Base-by-base conservation (phyloP, 1,140 invertebrate species). In the Nephila pilipes region DNA sequence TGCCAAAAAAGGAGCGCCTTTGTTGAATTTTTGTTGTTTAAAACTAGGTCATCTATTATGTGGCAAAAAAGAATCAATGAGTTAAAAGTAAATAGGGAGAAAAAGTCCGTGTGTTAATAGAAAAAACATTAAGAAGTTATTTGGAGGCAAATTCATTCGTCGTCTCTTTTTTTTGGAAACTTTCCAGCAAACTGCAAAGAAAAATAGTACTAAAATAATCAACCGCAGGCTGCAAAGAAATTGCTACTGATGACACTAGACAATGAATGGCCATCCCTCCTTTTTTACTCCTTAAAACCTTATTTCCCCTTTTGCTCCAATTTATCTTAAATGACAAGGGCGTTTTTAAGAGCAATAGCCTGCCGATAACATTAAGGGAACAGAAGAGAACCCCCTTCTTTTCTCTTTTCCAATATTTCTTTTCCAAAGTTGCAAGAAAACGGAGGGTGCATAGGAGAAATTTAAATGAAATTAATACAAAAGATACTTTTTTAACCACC, bases 81-180 rank as follows among this genome's bases (percentile, higher is more conserved):
- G 54, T 80, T 90, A 55, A 90, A 90, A 91, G 89, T 79, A 91
- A 91, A 91, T 83, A 81, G 55, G 29, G 69, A 75, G 69, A 88
- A 75, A 88, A 54, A 54, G 6, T 65, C 63, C 16, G 32, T 60
- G 89, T 91, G 89, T 91, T 91, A 91, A 91, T 91, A 91, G 89
- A 91, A 91, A 91, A 91, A 91, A 65, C 89, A 91, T 91, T 91
- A 83, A 91, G 89, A 46, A 91, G 89, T 91, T 91, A 91, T 91
- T 91, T 91, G 89, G 89, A 91, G 83, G 89, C 89, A 91, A 91
- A 91, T 90, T 91, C 79, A 91, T 91, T 91, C 89, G 46, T 75
- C 57, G 63, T 88, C 69, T 38, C 69, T 65, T 46, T 60, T 83
- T 81, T 32, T 57, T 80, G 54, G 88, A 90, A 81, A 80, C n/a